A percentile compares a stretch with the other conserved stretches of the same genome.
phyloP scores from a whole-genome alignment of 2,797 vertebrate genomes.

The Thalassophryne amazonica region DNA sequence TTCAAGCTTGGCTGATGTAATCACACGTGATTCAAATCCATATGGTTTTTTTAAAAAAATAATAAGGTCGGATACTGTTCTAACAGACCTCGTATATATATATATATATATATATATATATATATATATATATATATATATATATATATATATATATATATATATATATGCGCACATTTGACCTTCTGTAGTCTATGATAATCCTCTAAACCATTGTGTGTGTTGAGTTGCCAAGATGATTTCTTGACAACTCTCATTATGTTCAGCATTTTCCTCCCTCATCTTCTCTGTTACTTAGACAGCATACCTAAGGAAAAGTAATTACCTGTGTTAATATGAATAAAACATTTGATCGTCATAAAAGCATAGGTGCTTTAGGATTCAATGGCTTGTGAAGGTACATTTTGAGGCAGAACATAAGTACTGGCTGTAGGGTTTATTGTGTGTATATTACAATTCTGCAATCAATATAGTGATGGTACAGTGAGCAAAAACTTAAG shows the following conservation, averaged over 20 bases:
- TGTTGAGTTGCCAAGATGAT: constrained; percentile 37
- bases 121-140: no score
- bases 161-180: no score
- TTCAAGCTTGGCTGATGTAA: no score
- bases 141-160: no score
- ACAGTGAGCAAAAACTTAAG: constrained; percentile 22
- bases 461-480: constrained; percentile 14
- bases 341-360: constrained; percentile 21
- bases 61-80: no score
- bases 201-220: constrained; percentile 25
- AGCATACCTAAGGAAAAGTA: constrained; percentile 11
- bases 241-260: constrained; percentile 9
- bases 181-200: constrained; percentile 20
- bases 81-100: no score
- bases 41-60: no score
- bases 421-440: constrained; percentile 14
- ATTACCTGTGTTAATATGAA: constrained; percentile 42
- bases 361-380: constrained; percentile 16
- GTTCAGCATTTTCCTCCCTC: constrained; percentile 9
- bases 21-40: no score
- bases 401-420: neutral
- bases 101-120: no score
- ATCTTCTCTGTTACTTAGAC: constrained; percentile 24
- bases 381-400: constrained; percentile 11
- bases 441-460: constrained; percentile 33